Base-by-base conservation (phyloP, 2,888 invertebrate species). In the Ptycholaimellus sp. region DNA sequence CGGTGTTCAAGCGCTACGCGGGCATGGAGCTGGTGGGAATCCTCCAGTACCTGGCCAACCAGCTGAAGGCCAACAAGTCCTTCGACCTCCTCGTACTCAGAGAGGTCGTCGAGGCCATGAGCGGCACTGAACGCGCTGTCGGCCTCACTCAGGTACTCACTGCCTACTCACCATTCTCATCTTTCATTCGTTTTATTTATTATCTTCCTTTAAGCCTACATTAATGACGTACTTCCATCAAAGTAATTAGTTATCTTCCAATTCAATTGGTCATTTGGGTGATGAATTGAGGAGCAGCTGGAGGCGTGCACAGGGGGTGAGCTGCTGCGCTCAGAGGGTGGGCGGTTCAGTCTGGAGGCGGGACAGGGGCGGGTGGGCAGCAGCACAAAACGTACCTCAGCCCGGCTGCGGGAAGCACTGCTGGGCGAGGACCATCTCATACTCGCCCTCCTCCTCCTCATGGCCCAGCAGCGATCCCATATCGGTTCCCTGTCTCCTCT, bases 81-180 rank as follows among this genome's bases (percentile, higher is more conserved):
- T 68, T 85, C 49, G 68, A 70, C 48, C 49, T 69, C 49, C 65
- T 93, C 22, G 76, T 96, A 46, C 65, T 96, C 38, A 81, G 90
- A 59, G 93, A 96, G 65, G 78, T 99, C 46, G 81, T 99, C 30
- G 83, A 87, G 63, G 93, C 90, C 67, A 96, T 99, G 93, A 82
- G 87, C 1, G 96, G 96, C 1, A 82, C 96, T 38, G 96, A 99
- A 63, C 76, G 87, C 1, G 76, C 77, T 1, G 85, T 87, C 58
- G 87, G 87, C 62, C 76, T 90, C 69, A 96, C 93, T 0, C n/a
- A n/a, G n/a, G n/a, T n/a, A n/a, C n/a, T n/a, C n/a, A n/a, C n/a
- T n/a, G n/a, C n/a, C n/a, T n/a, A n/a, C n/a, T n/a, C n/a, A n/a
- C n/a, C n/a, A n/a, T n/a, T n/a, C n/a, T n/a, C n/a, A n/a, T n/a